Percentiles rank a stretch among this genome's conserved stretches.
phyloP scores from a whole-genome alignment of 2,888 invertebrate species.

The Hirtodrosophila histrioides region DNA sequence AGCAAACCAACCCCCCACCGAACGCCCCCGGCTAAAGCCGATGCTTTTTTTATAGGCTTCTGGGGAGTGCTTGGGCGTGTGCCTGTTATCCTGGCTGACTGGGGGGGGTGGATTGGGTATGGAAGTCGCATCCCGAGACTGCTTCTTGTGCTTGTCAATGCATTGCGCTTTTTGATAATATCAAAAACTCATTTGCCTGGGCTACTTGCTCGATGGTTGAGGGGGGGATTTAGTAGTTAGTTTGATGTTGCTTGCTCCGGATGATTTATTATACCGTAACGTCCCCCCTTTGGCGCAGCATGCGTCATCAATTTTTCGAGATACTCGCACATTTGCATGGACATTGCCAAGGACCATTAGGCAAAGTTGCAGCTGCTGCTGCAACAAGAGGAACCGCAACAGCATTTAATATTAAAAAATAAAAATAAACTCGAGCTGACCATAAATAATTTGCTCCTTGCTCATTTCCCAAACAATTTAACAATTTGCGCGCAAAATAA shows the following conservation, averaged over 20 bases:
- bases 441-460: constrained; percentile 55
- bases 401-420: constrained; percentile 43
- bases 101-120: constrained; percentile 3
- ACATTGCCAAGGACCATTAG: constrained; percentile 67
- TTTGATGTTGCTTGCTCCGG: constrained; percentile 51
- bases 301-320: constrained; percentile 74
- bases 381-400: constrained; percentile 37
- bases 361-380: constrained; percentile 49
- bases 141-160: constrained; percentile 73
- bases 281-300: constrained; percentile 13
- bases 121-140: constrained; percentile 1
- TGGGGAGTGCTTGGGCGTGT: constrained; percentile 60
- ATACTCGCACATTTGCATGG: constrained; percentile 64
- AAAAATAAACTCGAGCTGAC: constrained; percentile 29
- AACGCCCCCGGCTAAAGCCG: constrained; percentile 9
- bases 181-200: constrained; percentile 75
- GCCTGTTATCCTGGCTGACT: constrained; percentile 43
- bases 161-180: constrained; percentile 71
- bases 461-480: constrained; percentile 59
- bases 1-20: constrained; percentile 17
- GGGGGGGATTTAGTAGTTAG: constrained; percentile 52
- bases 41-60: constrained; percentile 61
- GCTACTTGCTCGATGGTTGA: constrained; percentile 34
- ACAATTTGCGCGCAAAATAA: constrained; percentile 60
- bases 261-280: constrained; percentile 67